A percentile compares a stretch with the other conserved stretches of the same genome.
Evolutionary conservation across 2,113 vertebrate genomes (phyloP).

Genomic region (Apus apus): DNA sequence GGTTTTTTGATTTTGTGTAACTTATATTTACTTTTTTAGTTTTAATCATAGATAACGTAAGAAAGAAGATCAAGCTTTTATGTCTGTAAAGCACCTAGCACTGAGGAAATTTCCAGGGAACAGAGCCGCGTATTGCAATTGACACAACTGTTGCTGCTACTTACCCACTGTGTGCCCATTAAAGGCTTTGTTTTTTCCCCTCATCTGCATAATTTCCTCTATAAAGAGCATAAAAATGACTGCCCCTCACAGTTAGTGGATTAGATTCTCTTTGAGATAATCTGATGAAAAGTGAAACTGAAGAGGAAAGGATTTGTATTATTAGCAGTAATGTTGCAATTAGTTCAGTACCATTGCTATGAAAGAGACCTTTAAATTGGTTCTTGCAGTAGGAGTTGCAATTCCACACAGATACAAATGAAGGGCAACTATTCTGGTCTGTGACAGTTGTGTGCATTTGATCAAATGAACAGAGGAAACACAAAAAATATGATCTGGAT

Average conservation of each 20-base stretch:
- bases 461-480: background rate
- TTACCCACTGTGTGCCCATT: background rate
- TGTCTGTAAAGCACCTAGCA: background rate
- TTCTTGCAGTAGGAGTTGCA: background rate
- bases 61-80: background rate
- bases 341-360: background rate
- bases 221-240: background rate
- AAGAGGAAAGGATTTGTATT: background rate
- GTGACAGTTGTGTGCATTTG: background rate
- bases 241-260: background rate
- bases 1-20: background rate
- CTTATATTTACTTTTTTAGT: background rate
- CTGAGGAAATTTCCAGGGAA: background rate
- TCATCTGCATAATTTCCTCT: background rate
- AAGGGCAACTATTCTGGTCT: background rate
- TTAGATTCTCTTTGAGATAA: conserved; percentile 7
- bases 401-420: background rate
- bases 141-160: background rate
- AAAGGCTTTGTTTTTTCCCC: background rate
- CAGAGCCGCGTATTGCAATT: background rate
- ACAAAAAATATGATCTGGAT: background rate
- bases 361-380: background rate
- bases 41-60: background rate
- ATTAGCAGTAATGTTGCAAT: background rate
- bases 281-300: background rate